Evolutionary conservation across 1,140 invertebrate genomes (phyloP).

Genomic region (Nomia melanderi): DNA sequence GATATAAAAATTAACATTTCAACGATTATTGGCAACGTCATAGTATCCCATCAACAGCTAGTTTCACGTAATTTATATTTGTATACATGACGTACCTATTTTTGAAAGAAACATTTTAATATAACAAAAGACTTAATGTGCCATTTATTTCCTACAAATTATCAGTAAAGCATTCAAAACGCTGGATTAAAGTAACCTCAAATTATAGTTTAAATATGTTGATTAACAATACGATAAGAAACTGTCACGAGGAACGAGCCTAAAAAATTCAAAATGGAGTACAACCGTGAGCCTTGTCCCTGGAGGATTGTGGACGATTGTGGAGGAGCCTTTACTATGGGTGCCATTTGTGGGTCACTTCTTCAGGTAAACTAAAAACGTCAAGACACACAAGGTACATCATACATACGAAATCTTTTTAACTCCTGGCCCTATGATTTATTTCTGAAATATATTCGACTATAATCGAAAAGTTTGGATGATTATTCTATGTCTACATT

Average conservation of each 20-base stretch:
- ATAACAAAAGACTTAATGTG: not conserved
- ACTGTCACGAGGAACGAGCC: not conserved
- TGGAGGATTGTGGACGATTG: constrained; percentile 61
- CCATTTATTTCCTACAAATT: not conserved
- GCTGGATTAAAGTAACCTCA: no score
- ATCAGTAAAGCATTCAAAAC: not conserved
- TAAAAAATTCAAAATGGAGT: constrained; percentile 44
- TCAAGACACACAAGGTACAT: no score
- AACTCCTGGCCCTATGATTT: no score
- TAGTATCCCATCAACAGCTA: not conserved
- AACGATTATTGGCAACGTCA: not conserved
- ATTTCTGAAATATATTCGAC: no score
- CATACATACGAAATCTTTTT: no score
- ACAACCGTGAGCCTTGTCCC: constrained; percentile 58
- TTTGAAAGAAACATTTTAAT: not conserved
- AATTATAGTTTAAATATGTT: not conserved
- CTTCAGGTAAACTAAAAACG: constrained; percentile 49
- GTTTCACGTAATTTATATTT: not conserved
- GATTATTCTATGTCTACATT: no score
- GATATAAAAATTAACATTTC: not conserved
- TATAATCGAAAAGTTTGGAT: no score
- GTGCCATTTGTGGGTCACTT: constrained; percentile 48
- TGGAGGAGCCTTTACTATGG: constrained; percentile 59
- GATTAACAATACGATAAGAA: not conserved
- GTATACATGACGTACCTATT: constrained; percentile 13